Percentiles rank a stretch among this genome's conserved stretches.
phyloP scores from a whole-genome alignment of 2,797 vertebrate species.

The Taenioides sp. region DNA sequence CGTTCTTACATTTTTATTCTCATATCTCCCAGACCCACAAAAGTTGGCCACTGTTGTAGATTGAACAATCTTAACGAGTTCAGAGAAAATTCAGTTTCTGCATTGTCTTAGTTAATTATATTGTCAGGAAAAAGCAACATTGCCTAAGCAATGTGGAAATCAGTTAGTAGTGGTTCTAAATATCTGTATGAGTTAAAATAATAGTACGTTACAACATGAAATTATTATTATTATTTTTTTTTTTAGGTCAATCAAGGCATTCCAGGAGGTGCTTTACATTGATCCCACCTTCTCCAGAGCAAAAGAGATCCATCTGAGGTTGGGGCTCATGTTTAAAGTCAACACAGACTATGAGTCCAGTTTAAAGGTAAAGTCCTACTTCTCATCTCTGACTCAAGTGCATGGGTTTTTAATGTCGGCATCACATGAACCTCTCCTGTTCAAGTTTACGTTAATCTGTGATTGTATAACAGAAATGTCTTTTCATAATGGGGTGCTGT shows the following conservation, averaged over 20 bases:
- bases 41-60: too few relatives aligned
- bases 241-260: conserved; percentile 95
- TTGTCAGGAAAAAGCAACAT: background rate
- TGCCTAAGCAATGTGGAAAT: background rate
- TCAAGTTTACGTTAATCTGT: background rate
- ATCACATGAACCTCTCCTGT: background rate
- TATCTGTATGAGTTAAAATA: background rate
- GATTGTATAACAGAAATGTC: background rate
- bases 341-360: conserved; percentile 97
- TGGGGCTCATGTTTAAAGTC: conserved; percentile 99
- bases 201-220: background rate
- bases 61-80: too few relatives aligned
- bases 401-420: background rate
- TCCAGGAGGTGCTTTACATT: conserved; percentile 98
- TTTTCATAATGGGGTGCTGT: background rate
- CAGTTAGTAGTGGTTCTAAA: background rate
- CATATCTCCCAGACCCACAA: too few relatives aligned
- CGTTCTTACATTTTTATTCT: too few relatives aligned
- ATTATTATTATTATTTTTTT: background rate
- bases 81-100: too few relatives aligned
- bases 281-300: conserved; percentile 92
- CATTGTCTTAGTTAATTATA: too few relatives aligned
- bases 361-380: conserved; percentile 86
- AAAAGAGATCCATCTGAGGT: conserved; percentile 97
- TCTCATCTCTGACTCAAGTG: background rate